phyloP scores from a whole-genome alignment of 2,113 vertebrate species.

The Oceanites oceanicus region DNA sequence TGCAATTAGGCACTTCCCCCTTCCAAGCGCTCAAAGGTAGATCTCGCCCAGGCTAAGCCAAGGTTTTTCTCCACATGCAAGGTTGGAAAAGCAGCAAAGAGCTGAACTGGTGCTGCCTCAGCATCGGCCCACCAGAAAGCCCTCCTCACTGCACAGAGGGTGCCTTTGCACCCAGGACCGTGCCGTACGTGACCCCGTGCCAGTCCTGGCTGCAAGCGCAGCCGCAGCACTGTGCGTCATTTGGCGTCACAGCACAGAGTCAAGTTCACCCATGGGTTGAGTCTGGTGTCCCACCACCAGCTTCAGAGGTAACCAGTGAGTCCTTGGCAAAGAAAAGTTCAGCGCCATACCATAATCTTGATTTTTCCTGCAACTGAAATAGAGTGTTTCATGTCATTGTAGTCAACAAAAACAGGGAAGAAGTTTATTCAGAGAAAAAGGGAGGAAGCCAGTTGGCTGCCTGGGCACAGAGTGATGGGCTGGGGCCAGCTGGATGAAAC shows the following conservation, averaged over 20 bases:
- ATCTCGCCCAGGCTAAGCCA: neutral
- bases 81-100: neutral
- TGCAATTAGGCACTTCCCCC: neutral
- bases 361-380: neutral
- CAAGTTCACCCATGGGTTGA: neutral
- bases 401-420: neutral
- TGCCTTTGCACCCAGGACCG: accelerated
- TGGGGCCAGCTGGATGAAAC: neutral
- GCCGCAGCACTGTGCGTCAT: accelerated
- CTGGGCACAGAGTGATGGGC: neutral
- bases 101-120: neutral
- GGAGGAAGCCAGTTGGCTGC: neutral
- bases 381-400: neutral
- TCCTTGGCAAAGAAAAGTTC: neutral
- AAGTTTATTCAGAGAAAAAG: neutral
- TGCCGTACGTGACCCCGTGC: accelerated
- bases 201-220: accelerated
- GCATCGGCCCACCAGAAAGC: neutral
- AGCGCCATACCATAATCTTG: accelerated
- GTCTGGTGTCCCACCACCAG: neutral
- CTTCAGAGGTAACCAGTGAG: neutral
- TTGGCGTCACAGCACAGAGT: neutral
- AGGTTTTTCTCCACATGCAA: accelerated
- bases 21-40: neutral
- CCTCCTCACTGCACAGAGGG: neutral